Evolutionary conservation across 2,888 invertebrate species (phyloP).

Genomic region (Lasioglossum vierecki): DNA sequence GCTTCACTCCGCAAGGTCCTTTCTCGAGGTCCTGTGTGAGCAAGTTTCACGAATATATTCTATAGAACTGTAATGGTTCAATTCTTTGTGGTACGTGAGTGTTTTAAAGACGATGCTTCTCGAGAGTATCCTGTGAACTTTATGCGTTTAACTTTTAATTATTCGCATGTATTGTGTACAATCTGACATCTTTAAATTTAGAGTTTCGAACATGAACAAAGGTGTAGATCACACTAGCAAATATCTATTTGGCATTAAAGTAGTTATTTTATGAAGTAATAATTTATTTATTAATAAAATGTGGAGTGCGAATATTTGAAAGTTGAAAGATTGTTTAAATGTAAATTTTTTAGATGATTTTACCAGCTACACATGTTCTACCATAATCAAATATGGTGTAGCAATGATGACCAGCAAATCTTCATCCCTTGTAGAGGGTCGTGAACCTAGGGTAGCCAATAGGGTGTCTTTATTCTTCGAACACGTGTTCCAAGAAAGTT

Average conservation of each 20-base stretch:
- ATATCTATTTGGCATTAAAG: no score
- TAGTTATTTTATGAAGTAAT: no score
- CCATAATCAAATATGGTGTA: slow-evolving; percentile 5
- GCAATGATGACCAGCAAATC: neutral
- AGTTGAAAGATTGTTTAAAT: neutral
- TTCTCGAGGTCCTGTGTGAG: neutral
- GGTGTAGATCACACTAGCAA: no score
- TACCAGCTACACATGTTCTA: neutral
- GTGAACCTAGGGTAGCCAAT: slow-evolving; percentile 16
- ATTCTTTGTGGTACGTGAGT: neutral
- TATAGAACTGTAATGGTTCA: neutral
- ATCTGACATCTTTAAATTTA: no score
- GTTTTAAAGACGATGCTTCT: neutral
- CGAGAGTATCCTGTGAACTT: no score
- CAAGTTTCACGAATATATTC: neutral
- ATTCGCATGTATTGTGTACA: no score
- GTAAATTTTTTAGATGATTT: neutral
- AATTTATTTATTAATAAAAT: no score
- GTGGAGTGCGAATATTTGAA: no score
- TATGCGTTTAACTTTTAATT: no score
- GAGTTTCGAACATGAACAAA: no score
- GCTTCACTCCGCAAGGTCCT: neutral
- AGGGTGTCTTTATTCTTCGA: neutral
- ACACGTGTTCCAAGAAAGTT: slow-evolving; percentile 8
- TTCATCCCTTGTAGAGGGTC: neutral